A percentile compares a stretch with the other conserved stretches of the same genome.
Conservation (phyloP, 1,140 invertebrate species). For the Cyrtorhinus lividipennis region DNA sequence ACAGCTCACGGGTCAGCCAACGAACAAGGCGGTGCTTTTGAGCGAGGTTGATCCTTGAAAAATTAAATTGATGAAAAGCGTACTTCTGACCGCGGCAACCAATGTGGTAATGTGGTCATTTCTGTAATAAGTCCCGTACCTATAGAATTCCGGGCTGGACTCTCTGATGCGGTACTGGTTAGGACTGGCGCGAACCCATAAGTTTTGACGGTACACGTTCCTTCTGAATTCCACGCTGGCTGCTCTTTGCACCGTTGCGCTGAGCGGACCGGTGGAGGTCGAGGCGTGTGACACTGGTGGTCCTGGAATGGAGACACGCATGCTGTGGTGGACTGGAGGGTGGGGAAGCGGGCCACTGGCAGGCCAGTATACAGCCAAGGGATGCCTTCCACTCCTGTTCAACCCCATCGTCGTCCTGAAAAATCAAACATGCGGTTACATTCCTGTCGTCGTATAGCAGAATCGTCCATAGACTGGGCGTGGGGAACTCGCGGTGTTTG, state of each 20-base stretch:
- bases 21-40: slow-evolving; percentile 65
- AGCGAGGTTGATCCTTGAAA: slow-evolving; percentile 55
- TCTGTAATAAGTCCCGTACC: slow-evolving; percentile 31
- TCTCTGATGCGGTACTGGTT: slow-evolving; percentile 47
- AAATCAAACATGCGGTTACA: background rate
- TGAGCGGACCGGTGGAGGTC: slow-evolving; percentile 24
- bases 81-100: no score
- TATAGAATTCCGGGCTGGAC: slow-evolving; percentile 55
- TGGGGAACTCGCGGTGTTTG: no score
- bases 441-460: background rate
- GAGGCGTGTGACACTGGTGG: no score
- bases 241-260: slow-evolving; percentile 25
- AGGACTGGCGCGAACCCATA: slow-evolving; percentile 47
- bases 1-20: slow-evolving; percentile 76
- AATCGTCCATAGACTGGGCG: no score
- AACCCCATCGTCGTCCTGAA: background rate
- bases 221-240: slow-evolving; percentile 41
- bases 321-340: slow-evolving; percentile 3
- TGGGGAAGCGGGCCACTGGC: slow-evolving; percentile 3
- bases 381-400: slow-evolving; percentile 25
- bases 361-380: background rate
- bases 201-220: slow-evolving; percentile 56
- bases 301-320: background rate
- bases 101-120: background rate
- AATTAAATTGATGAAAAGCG: slow-evolving; percentile 25